Evolutionary conservation across 2,888 invertebrate genomes (phyloP).

Genomic region (Drosophila setosimentum): DNA sequence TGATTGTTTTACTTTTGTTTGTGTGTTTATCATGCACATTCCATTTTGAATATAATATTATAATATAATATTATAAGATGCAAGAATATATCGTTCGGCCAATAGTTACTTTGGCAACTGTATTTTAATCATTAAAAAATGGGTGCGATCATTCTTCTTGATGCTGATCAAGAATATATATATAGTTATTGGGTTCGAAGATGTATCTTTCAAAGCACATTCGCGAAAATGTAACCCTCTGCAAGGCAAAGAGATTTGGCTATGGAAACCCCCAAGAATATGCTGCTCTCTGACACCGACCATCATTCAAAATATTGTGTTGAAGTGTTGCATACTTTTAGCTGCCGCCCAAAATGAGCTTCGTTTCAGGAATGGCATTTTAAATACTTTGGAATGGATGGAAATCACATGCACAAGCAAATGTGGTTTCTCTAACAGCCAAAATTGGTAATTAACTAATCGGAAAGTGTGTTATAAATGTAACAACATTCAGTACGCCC

Average conservation of each 20-base stretch:
- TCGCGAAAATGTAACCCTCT: neutral
- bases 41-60: no score
- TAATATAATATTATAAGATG: neutral
- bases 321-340: constrained; percentile 43
- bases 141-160: neutral
- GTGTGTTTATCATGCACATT: constrained; percentile 45
- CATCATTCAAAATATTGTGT: neutral
- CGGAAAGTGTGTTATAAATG: neutral
- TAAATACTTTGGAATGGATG: neutral
- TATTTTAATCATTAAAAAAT: neutral
- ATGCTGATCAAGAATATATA: neutral
- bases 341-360: neutral
- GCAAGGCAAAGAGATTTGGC: neutral
- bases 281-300: constrained; percentile 16
- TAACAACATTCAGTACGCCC: no score
- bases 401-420: neutral
- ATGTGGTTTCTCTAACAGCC: neutral
- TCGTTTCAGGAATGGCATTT: neutral
- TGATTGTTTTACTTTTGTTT: constrained; percentile 39
- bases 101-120: neutral
- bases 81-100: neutral
- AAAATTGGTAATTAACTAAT: neutral
- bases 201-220: neutral
- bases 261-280: constrained; percentile 23
- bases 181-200: neutral